phyloP scores from a whole-genome alignment of 2,113 vertebrate species.

The Erythrolamprus reginae region DNA sequence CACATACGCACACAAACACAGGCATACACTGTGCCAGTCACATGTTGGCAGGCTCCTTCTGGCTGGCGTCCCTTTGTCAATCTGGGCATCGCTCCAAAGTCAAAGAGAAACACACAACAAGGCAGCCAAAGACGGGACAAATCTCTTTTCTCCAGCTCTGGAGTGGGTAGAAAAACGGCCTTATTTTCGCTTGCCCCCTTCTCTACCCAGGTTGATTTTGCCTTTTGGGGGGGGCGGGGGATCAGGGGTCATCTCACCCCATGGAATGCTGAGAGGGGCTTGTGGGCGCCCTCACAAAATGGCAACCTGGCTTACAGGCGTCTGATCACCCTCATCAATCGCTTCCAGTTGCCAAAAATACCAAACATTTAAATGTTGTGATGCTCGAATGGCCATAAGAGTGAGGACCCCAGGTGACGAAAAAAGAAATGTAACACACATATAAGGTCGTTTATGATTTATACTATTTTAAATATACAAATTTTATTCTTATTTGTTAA shows the following conservation, averaged over 20 bases:
- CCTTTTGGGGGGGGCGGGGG: no score
- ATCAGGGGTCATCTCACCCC: not conserved
- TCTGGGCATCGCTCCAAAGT: not conserved
- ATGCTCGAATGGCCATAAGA: not conserved
- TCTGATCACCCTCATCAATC: not conserved
- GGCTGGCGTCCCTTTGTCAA: not conserved
- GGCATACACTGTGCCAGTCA: not conserved
- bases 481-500: no score
- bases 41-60: not conserved
- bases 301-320: no score
- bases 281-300: not conserved
- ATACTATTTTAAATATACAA: no score
- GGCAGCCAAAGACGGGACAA: not conserved
- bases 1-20: not conserved
- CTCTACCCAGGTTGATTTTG: not conserved
- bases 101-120: not conserved
- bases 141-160: not conserved
- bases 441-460: no score
- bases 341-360: not conserved
- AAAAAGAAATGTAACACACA: no score
- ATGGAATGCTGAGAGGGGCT: not conserved
- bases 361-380: no score
- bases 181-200: not conserved
- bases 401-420: no score
- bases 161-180: not conserved